These are phyloP conservation scores for Cheilosia vulpina DNA, from an alignment of 2,888 invertebrate genomes.

Conservation along the genomic window DNA sequence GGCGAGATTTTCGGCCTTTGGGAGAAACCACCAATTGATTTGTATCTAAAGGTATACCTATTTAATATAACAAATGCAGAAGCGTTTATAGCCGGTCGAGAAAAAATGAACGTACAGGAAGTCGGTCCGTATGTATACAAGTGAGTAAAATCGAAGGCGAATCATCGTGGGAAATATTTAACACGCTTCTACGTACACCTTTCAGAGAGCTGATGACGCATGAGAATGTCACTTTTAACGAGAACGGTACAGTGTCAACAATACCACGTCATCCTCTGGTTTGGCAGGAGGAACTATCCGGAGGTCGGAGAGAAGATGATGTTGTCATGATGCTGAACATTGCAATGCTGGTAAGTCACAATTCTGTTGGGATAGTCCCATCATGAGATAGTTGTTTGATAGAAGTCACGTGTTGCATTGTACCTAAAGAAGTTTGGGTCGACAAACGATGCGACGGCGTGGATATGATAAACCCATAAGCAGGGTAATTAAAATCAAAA, in stretches of 20 bases:
- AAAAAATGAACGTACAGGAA: conserved; percentile 89
- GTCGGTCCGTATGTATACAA: conserved; percentile 95
- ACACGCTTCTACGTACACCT: background rate
- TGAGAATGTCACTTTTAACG: conserved; percentile 88
- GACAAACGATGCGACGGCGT: conserved; percentile 1
- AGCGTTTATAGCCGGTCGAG: conserved; percentile 89
- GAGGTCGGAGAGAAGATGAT: conserved; percentile 90
- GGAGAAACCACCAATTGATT: conserved; percentile 91
- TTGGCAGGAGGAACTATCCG: conserved; percentile 91
- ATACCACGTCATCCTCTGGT: conserved; percentile 89
- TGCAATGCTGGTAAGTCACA: conserved; percentile 91
- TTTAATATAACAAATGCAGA: conserved; percentile 94
- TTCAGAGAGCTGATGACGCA: conserved; percentile 89
- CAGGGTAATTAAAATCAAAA: background rate
- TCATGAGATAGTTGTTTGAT: background rate
- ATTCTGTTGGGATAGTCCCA: background rate
- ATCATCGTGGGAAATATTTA: background rate
- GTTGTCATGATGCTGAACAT: conserved; percentile 91
- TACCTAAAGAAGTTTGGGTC: background rate
- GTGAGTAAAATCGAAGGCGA: conserved; percentile 84
- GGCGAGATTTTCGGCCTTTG: conserved; percentile 94
- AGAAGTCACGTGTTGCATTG: background rate
- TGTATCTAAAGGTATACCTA: conserved; percentile 90
- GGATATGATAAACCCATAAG: background rate
- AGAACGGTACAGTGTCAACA: conserved; percentile 89